Base-by-base conservation (phyloP, 2,888 invertebrate species). In the Pheosia tremula region DNA sequence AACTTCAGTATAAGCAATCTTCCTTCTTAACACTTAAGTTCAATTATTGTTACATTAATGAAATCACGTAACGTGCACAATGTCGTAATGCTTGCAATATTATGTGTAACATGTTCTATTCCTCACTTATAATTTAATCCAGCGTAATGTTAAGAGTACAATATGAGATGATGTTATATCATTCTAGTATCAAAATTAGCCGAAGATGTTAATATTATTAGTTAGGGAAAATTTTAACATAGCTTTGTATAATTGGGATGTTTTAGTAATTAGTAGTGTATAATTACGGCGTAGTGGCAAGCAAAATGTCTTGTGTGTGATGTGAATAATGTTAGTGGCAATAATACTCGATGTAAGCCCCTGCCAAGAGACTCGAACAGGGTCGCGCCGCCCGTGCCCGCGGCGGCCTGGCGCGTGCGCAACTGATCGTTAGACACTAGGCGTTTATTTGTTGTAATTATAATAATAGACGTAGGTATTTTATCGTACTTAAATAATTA, bases 121-220 rank as follows among this genome's bases (percentile, higher is more conserved):
- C 90, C 90, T 91, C 88, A 89, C 83, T 85, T 89, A 86, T 90
- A 87, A 88, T 91, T 89, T 85, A 90, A 90, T 89, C 82, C 89
- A 90, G 86, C 85, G 86, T 94, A 94, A 94, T 92, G 81, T 93
- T 94, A 94, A 94, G 94, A 94, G 94, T 94, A 94, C 94, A 94
- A 94, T 93, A 91, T 91, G 90, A 91, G 83, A 93, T 91, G 92
- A 90, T 93, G 89, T 90, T 89, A 92, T 93, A 93, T 94, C 94
- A 93, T 89, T 91, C 90, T 93, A 94, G 94, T 93, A 94, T 94
- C 94, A 94, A 94, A 94, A 91, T 94, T 94, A 94, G 91, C 94
- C 94, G 93, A 94, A 94, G 93, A 94, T 91, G 92, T 92, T 93
- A 93, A 92, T 92, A 91, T 90, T 90, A 91, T 92, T 94, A 94